phyloP scores from a whole-genome alignment of 2,113 vertebrate genomes.

The Callipepla californica region DNA sequence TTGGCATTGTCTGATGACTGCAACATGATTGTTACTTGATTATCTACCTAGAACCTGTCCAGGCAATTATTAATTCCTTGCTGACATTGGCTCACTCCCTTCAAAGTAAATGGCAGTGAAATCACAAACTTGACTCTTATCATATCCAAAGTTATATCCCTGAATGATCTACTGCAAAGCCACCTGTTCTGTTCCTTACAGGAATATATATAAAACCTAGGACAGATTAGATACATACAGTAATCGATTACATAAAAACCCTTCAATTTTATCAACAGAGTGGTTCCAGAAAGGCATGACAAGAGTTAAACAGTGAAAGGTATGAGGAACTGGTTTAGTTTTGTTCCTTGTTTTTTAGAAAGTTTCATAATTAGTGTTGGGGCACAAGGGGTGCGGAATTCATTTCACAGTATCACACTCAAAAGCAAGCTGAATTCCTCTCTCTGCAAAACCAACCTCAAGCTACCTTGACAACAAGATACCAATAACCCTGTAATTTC shows the following conservation, averaged over 20 bases:
- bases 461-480: constrained; percentile 72
- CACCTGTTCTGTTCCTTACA: background rate
- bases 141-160: background rate
- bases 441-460: constrained; percentile 73
- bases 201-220: background rate
- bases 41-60: background rate
- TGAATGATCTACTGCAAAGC: background rate
- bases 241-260: background rate
- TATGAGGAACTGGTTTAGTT: background rate
- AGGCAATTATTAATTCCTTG: background rate
- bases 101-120: background rate
- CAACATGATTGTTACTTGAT: background rate
- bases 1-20: background rate
- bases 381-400: constrained; percentile 64
- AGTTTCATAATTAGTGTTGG: constrained; percentile 57
- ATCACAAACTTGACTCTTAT: background rate
- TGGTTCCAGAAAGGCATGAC: background rate
- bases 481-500: constrained; percentile 80
- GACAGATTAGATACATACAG: background rate
- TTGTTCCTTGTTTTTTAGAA: constrained; percentile 26
- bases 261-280: background rate
- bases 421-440: constrained; percentile 74
- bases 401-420: constrained; percentile 73
- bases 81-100: background rate
- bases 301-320: constrained; percentile 26